Base-by-base conservation (phyloP, 1,140 invertebrate genomes). In the Coenobita brevimanus region DNA sequence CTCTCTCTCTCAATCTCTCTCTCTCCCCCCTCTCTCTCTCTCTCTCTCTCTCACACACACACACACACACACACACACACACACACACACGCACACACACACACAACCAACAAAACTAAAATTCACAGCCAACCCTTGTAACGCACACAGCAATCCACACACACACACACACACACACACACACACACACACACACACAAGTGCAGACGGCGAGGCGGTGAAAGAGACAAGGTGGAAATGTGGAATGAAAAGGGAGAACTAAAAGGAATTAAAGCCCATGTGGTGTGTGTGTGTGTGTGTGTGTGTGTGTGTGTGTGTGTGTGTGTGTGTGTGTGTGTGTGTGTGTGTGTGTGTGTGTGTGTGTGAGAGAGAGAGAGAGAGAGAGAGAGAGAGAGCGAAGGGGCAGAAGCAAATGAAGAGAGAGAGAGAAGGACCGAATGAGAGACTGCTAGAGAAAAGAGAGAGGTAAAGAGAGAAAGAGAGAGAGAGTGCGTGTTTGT, bases 401-500 rank as follows among this genome's bases (percentile, higher is more conserved):
- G 62, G 1, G n/a, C 3, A 67, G 27, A 24, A 15, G 21, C 36
- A 8, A 67, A 33, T 24, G 36, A 10, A 1, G 15, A 21, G n/a
- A 24, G 62, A 21, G 62, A 67, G 62, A 67, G 62, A 67, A 33
- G 36, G 62, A 67, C 24, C 27, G 62, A 67, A 33, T 30, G 62
- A 67, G 62, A 67, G 62, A 67, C 24, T 30, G 62, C 27, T 24
- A 27, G 60, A 21, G 17, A 6, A n/a, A n/a, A n/a, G 1, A 17
- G 15, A 75, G 38, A 21, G 36, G n/a, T n/a, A n/a, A 27, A n/a
- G 36, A 30, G 41, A 30, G 62, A 60, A 60, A 81, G 79, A 60
- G 76, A 79, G 76, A 79, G 76, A 79, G 76, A 79, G 76, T 54
- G 76, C 50, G 79, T 38, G 79, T 41, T 43, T 54, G 50, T 54